These are phyloP conservation scores for Lithodes maja DNA, from an alignment of 2,888 invertebrate genomes.

Conservation along the genomic window DNA sequence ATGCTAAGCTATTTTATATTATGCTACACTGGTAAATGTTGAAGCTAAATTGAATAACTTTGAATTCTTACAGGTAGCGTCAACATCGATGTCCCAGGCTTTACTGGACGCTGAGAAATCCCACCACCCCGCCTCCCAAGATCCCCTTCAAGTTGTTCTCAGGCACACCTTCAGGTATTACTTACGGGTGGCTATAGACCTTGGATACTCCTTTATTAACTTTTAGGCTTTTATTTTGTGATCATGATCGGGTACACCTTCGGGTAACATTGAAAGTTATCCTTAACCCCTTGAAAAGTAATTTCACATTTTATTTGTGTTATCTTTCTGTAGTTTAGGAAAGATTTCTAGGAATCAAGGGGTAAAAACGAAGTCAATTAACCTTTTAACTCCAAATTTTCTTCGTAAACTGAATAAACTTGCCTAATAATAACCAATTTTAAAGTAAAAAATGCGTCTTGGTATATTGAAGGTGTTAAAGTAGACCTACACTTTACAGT, in stretches of 20 bases:
- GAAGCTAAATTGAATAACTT: no score
- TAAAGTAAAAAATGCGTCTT: not conserved
- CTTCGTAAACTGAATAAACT: no score
- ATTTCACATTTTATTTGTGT: no score
- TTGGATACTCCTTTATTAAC: not conserved
- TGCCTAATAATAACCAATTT: no score
- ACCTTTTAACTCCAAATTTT: no score
- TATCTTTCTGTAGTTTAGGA: no score
- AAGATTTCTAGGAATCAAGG: no score
- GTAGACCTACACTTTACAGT: not conserved
- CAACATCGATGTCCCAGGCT: slow-evolving; percentile 55
- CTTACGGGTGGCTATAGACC: not conserved
- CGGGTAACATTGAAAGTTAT: not conserved
- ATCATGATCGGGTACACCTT: slow-evolving; percentile 4
- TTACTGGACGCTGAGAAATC: slow-evolving; percentile 18
- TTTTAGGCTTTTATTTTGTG: not conserved
- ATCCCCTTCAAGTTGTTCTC: slow-evolving; percentile 26
- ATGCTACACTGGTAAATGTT: no score
- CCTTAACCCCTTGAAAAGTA: not conserved
- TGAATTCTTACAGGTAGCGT: slow-evolving; percentile 48
- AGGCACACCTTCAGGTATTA: slow-evolving; percentile 6
- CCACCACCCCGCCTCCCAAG: not conserved
- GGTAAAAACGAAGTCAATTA: no score
- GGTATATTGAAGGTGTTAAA: not conserved
- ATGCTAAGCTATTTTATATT: no score